Conservation (phyloP, 2,797 vertebrate species). For the Schizothorax lantsangensis region DNA sequence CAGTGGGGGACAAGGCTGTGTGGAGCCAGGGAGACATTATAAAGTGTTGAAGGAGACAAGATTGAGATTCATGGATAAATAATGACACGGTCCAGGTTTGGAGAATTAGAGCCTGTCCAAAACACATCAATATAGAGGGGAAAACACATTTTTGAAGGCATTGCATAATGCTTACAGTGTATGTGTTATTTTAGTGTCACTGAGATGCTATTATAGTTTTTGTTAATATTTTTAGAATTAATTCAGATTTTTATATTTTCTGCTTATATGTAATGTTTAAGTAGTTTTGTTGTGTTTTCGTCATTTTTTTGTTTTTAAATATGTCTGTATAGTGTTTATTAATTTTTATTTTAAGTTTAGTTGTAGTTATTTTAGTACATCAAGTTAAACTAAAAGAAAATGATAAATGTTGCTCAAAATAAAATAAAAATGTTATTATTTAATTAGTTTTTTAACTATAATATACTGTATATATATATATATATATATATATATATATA, state of each 20-base stretch:
- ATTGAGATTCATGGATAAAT: conserved; percentile 57
- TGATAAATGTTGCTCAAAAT: too few species aligned
- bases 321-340: neutral
- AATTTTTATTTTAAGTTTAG: neutral
- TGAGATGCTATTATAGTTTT: neutral
- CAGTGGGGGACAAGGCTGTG: conserved; percentile 46
- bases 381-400: too few species aligned
- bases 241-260: neutral
- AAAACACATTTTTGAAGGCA: conserved; percentile 10
- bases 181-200: neutral
- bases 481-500: too few species aligned
- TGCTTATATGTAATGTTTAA: neutral
- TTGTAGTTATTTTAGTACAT: neutral
- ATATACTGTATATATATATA: neutral
- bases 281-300: neutral
- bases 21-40: conserved; percentile 54
- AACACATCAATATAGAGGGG: neutral
- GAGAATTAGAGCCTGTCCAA: conserved; percentile 39
- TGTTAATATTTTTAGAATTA: neutral
- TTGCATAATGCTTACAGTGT: neutral
- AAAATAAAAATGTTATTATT: too few species aligned
- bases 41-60: conserved; percentile 54
- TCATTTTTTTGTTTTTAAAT: neutral
- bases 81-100: conserved; percentile 53
- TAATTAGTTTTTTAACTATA: neutral